Base-by-base conservation (phyloP, 2,113 vertebrate species). In the Pavo muticus region DNA sequence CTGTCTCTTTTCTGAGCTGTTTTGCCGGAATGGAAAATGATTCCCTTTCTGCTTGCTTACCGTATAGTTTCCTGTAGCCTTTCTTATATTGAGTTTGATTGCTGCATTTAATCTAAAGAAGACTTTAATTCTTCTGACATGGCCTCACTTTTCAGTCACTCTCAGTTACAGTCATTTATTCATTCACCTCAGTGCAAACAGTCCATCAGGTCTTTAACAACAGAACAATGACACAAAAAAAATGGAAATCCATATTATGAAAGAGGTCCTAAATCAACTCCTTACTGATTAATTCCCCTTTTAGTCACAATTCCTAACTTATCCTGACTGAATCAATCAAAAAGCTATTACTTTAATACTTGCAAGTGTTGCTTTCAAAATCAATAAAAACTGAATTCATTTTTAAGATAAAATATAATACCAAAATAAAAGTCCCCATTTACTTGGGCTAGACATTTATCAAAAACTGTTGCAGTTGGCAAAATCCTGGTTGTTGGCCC, bases 291-390 rank as follows among this genome's bases (percentile, higher is more conserved):
- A 98, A 98, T 97, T 98, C 94, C 85, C 91, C 87, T 52, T 97
- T 97, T 97, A 97, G 97, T 97, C 94, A 97, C 92, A 95, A 97
- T 32, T n/a, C 92, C 92, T 98, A 96, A 98, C 96, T 97, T 97
- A 97, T 98, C 96, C 92, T 94, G 97, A 98, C 97, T 97, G 95
- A 98, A 98, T 98, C 97, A 98, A 98, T 98, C 97, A 98, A 98
- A 98, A 98, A 98, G 96, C 98, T 98, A 98, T 98, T 98, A 98
- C 98, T 95, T 98, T 98, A 96, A 95, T 97, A 97, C 96, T 97
- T 97, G 97, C 94, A 98, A 97, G 96, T 97, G 97, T 97, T 98
- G 93, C 96, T 97, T 98, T 97, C 97, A 96, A 97, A 98, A 98
- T 98, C 98, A 98, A 98, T 98, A 97, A 97, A 97, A 97, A 96